Evolutionary conservation across 2,888 invertebrate species (phyloP).

Genomic region (Molorchus minor): DNA sequence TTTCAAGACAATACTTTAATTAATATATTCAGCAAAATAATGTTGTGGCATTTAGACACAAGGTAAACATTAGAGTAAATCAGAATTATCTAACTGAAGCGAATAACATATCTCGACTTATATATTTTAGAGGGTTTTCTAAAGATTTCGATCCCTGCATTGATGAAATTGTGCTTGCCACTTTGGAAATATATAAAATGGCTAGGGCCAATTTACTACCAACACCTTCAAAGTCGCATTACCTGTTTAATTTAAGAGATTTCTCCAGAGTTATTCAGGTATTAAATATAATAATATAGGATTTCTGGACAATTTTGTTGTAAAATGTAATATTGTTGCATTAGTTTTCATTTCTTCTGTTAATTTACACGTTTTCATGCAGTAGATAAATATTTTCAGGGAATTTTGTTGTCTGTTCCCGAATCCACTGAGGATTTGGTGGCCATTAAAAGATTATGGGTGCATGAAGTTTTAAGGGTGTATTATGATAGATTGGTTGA

Average conservation of each 20-base stretch:
- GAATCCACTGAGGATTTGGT: conserved; percentile 87
- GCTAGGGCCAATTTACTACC: conserved; percentile 85
- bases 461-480: conserved; percentile 91
- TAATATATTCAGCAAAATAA: conserved; percentile 88
- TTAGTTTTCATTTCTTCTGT: too few relatives aligned
- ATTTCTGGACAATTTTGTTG: not conserved
- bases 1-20: conserved; percentile 86
- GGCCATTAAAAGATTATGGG: conserved; percentile 92
- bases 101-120: too few relatives aligned
- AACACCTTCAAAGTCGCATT: conserved; percentile 93
- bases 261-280: conserved; percentile 92
- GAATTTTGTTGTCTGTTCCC: conserved; percentile 89
- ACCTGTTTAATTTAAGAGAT: conserved; percentile 93
- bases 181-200: conserved; percentile 86
- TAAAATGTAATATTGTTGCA: too few relatives aligned
- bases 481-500: conserved; percentile 93
- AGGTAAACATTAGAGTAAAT: too few relatives aligned
- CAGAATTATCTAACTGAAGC: too few relatives aligned
- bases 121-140: conserved; percentile 80
- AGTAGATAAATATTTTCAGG: conserved; percentile 65
- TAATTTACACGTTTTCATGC: too few relatives aligned
- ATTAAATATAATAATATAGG: conserved; percentile 28
- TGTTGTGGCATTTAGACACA: conserved; percentile 96
- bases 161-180: conserved; percentile 86
- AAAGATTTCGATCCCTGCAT: conserved; percentile 94